Conservation (phyloP, 64 coral and sea anemone species). For the Hydrozoanthus tunicans region DNA sequence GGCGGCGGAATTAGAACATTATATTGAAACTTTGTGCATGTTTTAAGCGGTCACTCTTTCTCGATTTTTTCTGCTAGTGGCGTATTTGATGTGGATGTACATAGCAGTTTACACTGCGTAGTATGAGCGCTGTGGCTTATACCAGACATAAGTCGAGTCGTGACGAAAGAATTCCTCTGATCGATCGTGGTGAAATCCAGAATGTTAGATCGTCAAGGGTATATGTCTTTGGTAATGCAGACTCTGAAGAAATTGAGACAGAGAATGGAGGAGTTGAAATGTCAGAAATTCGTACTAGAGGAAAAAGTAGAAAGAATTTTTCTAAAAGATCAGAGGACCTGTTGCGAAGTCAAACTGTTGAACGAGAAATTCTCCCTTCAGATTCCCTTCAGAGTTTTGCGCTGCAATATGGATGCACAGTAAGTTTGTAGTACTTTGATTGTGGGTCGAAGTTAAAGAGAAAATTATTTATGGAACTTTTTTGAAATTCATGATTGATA, state of each 20-base stretch:
- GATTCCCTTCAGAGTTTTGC: slow-evolving; percentile 88
- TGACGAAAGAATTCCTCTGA: slow-evolving; percentile 44
- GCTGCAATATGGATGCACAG: slow-evolving; percentile 87
- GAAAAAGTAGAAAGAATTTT: slow-evolving; percentile 33
- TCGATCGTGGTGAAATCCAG: slow-evolving; percentile 50
- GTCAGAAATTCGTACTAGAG: slow-evolving; percentile 50
- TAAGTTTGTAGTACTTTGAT: slow-evolving; percentile 31
- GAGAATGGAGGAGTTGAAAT: slow-evolving; percentile 53
- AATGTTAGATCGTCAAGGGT: slow-evolving; percentile 45
- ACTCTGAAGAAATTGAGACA: slow-evolving; percentile 31
- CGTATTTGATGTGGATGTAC: background rate
- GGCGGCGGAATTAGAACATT: slow-evolving; percentile 28
- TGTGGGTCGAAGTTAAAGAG: background rate
- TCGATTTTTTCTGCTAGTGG: background rate
- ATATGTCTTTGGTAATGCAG: slow-evolving; percentile 29
- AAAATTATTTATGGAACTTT: background rate
- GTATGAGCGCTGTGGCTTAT: slow-evolving; percentile 45
- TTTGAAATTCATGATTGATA: background rate
- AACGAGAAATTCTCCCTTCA: slow-evolving; percentile 71
- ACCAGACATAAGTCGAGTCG: slow-evolving; percentile 42
- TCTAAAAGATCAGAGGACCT: slow-evolving; percentile 52
- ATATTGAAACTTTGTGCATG: slow-evolving; percentile 22
- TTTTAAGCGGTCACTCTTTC: slow-evolving; percentile 20
- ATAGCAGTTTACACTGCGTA: background rate
- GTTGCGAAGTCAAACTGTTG: slow-evolving; percentile 72